Evolutionary conservation across 2,888 invertebrate species (phyloP).

Genomic region (Xestia xanthographa): DNA sequence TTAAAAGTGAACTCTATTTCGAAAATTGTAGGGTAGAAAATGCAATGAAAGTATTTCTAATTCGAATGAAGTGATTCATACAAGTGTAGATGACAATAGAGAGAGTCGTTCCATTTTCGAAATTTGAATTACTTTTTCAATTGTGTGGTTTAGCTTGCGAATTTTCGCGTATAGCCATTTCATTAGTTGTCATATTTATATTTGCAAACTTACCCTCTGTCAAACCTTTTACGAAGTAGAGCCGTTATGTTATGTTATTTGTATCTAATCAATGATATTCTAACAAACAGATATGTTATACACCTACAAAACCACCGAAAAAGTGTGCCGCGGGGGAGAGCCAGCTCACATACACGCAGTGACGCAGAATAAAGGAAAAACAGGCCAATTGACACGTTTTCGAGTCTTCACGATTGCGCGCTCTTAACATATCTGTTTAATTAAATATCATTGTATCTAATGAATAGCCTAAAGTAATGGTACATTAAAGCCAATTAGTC

Average conservation of each 20-base stretch:
- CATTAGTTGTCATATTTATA: neutral
- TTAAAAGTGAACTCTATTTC: constrained; percentile 69
- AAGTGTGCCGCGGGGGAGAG: too few relatives aligned
- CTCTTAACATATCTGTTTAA: too few relatives aligned
- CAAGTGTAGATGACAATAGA: constrained; percentile 68
- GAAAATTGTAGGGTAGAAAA: constrained; percentile 50
- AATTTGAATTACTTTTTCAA: constrained; percentile 39
- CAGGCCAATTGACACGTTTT: too few relatives aligned
- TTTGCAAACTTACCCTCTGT: neutral
- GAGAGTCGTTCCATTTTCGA: constrained; percentile 62
- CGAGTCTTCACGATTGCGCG: too few relatives aligned
- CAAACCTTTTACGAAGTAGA: neutral
- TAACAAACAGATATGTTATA: too few relatives aligned
- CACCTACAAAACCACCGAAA: too few relatives aligned
- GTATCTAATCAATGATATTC: too few relatives aligned
- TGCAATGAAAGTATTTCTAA: constrained; percentile 59
- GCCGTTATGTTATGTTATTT: neutral
- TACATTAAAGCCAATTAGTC: constrained; percentile 38
- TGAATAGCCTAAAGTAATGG: neutral
- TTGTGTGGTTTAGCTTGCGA: neutral
- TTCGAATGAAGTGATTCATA: constrained; percentile 80
- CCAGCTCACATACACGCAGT: too few relatives aligned
- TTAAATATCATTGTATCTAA: too few relatives aligned
- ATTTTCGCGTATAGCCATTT: neutral
- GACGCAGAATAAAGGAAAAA: too few relatives aligned